Conservation (phyloP, 2,113 vertebrate species). For the Symphodus melops region DNA sequence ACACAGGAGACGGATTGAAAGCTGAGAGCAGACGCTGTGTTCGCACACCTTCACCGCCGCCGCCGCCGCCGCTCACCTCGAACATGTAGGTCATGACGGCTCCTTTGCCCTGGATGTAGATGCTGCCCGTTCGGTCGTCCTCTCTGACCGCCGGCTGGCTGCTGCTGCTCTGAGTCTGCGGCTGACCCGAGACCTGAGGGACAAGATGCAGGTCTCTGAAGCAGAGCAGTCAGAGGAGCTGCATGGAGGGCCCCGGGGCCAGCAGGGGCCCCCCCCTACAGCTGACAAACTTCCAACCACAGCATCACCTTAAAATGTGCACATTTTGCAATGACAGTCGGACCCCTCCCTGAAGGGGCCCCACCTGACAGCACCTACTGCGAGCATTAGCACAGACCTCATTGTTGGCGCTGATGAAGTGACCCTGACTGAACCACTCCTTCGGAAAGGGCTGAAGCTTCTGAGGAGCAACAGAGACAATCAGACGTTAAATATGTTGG, state of each 20-base stretch:
- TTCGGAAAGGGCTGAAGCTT: slow-evolving; percentile 72
- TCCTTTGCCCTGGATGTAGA: slow-evolving; percentile 76
- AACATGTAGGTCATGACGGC: slow-evolving; percentile 79
- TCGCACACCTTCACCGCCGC: not conserved
- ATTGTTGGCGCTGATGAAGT: slow-evolving; percentile 55
- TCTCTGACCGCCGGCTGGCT: slow-evolving; percentile 47
- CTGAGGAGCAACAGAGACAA: slow-evolving; percentile 12
- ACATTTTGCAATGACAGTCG: no score
- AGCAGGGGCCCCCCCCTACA: no score
- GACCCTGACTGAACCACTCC: slow-evolving; percentile 69
- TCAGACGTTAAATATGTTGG: no score
- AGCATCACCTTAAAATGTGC: no score
- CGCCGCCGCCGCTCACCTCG: slow-evolving; percentile 54
- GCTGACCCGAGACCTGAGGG: slow-evolving; percentile 25
- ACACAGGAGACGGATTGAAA: no score
- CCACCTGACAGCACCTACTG: no score
- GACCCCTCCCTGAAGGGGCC: no score
- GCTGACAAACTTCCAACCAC: no score
- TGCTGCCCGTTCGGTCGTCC: slow-evolving; percentile 64
- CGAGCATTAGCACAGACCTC: no score
- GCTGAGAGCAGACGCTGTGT: no score
- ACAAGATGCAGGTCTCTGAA: not conserved
- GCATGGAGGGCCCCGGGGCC: no score
- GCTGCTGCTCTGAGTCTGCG: slow-evolving; percentile 23
- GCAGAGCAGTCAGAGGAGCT: no score